phyloP scores from a whole-genome alignment of 2,888 invertebrate genomes.

The Venustoraphidia nigricollis region DNA sequence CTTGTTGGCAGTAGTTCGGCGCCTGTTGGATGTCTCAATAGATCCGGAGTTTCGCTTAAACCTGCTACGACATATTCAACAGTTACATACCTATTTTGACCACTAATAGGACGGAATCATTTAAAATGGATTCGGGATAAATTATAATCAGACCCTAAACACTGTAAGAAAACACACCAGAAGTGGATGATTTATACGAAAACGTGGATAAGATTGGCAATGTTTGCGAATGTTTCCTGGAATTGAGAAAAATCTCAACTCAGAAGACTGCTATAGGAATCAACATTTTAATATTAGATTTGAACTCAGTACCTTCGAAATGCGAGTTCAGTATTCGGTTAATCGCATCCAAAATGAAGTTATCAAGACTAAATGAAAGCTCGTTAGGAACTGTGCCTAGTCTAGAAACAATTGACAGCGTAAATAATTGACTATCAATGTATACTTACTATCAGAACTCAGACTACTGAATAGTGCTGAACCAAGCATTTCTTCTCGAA shows the following conservation, averaged over 20 bases:
- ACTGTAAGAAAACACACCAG: not conserved
- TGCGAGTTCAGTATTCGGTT: no score
- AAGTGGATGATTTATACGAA: not conserved
- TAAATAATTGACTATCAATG: not conserved
- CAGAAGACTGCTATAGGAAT: no score
- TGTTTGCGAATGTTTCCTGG: not conserved
- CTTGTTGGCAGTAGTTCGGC: slow-evolving; percentile 18
- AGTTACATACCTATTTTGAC: slow-evolving; percentile 1
- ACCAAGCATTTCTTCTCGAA: slow-evolving; percentile 27
- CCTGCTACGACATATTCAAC: slow-evolving; percentile 16
- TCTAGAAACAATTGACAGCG: not conserved
- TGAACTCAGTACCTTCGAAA: no score
- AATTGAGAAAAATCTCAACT: no score
- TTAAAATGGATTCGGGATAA: not conserved
- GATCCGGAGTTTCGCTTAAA: slow-evolving; percentile 31
- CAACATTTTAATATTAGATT: no score
- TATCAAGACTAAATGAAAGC: no score
- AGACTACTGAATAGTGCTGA: slow-evolving; percentile 27
- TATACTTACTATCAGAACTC: slow-evolving; percentile 27
- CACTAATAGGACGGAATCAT: not conserved
- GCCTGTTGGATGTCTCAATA: slow-evolving; percentile 27
- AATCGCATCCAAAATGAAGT: no score
- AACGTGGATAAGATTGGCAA: not conserved
- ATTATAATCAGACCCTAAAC: not conserved
- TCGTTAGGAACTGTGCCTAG: no score